Evolutionary conservation across 2,113 vertebrate genomes (phyloP), one percentile per base, ranked within the genome.

Genomic region (Epinephelus moara): DNA sequence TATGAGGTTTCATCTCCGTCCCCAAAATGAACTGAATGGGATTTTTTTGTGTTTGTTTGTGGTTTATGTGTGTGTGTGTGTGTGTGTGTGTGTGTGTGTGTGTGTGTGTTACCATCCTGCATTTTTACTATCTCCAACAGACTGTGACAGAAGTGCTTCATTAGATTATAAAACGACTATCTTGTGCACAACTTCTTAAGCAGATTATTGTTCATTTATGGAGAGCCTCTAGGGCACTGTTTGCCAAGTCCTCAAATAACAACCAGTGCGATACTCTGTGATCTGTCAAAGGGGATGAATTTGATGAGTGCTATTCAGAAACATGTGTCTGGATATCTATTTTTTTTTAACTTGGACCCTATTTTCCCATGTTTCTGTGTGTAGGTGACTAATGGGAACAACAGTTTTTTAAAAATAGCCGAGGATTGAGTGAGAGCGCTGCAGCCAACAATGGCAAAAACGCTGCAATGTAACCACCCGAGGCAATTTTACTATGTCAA

Each of bases 131-230:
- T 79, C 78, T 76, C 62, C 80, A 86, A 55, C 61, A 75, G 71
- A 80, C 71, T 69, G 82, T 75, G 67, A 86, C 71, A 82, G 60
- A 83, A 83, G 76, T 80, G 33, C 60, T 88, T 85, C 77, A 90
- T 88, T 88, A 78, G 66, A 78, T 83, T 81, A 85, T 74, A 40
- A 87, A 91, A 82, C 42, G 7, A 64, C 57, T 52, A 76, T 72
- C 78, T 53, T 23, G 55, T 81, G 63, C 72, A 75, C 67, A 72
- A 81, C 64, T 81, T 85, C 81, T 72, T 83, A 62, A 80, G 61
- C n/a, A 70, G 66, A 88, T 86, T 85, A 55, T 77, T 84, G 81
- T 84, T 88, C 61, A 70, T 81, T 87, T 62, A 68, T 76, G 72
- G 61, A 67, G 70, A 84, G 66, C 72, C 61, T 84, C 50, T 57